Conservation (phyloP, 2,113 vertebrate species). For the cat (Felis catus) region DNA sequence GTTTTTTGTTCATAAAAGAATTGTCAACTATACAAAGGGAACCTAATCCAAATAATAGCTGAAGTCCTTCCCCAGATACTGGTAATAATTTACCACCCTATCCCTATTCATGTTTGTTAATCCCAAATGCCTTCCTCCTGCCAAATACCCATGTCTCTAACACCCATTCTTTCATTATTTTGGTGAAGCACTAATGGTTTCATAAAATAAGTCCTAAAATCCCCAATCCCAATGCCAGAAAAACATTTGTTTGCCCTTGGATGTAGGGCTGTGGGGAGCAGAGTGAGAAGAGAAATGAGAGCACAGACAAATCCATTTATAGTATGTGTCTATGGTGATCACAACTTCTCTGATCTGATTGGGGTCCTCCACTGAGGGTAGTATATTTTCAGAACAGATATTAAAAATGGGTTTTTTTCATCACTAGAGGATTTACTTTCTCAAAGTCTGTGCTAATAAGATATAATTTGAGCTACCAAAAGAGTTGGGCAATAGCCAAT, state of each 20-base stretch:
- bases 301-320: not conserved
- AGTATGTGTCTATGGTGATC: accelerated
- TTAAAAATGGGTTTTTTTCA: not conserved
- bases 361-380: not conserved
- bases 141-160: constrained; percentile 33
- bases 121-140: constrained; percentile 40
- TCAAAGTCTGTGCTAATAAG: not conserved
- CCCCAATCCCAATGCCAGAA: not conserved
- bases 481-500: not conserved
- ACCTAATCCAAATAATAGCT: not conserved
- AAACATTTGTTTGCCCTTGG: not conserved
- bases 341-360: not conserved
- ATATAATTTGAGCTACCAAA: not conserved
- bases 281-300: not conserved
- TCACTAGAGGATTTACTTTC: not conserved
- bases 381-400: not conserved
- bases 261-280: not conserved
- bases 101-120: constrained; percentile 14
- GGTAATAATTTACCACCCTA: not conserved
- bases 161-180: constrained; percentile 29
- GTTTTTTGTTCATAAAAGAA: not conserved
- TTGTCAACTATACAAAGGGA: constrained; percentile 28
- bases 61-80: not conserved
- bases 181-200: constrained; percentile 9
- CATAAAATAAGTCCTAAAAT: not conserved